Percentiles rank a stretch among this genome's conserved stretches.
These are phyloP conservation scores for Serilophus lunatus DNA, from an alignment of 2,113 vertebrate species.

Conservation along the genomic window DNA sequence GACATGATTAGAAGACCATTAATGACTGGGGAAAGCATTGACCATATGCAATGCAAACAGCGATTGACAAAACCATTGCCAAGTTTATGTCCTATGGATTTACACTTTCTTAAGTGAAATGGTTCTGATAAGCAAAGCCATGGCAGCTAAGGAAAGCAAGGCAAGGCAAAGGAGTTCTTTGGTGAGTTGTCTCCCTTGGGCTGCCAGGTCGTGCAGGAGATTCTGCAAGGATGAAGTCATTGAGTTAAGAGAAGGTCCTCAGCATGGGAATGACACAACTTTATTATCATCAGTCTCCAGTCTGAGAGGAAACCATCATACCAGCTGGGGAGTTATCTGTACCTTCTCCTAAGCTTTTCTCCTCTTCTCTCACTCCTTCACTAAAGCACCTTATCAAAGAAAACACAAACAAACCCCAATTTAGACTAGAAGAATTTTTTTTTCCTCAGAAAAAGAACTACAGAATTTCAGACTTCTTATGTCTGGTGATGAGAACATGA, in stretches of 20 bases:
- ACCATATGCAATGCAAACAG: neutral
- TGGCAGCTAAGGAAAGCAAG: neutral
- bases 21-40: slow-evolving; percentile 32
- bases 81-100: slow-evolving; percentile 32
- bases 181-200: neutral
- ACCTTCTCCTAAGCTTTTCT: neutral
- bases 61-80: slow-evolving; percentile 55
- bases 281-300: neutral
- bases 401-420: slow-evolving; percentile 21
- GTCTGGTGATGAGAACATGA: neutral
- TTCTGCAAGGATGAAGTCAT: slow-evolving; percentile 56
- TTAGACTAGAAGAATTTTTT: neutral
- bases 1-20: slow-evolving; percentile 23
- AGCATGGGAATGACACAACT: neutral
- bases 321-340: neutral
- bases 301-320: neutral
- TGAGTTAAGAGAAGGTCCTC: neutral
- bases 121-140: neutral
- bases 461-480: neutral
- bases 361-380: slow-evolving; percentile 12
- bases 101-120: slow-evolving; percentile 13
- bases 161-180: neutral
- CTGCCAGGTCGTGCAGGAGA: neutral
- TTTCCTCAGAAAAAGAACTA: neutral
- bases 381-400: neutral